These are phyloP conservation scores for Alauda arvensis DNA, from an alignment of 2,797 vertebrate genomes.

Conservation along the genomic window DNA sequence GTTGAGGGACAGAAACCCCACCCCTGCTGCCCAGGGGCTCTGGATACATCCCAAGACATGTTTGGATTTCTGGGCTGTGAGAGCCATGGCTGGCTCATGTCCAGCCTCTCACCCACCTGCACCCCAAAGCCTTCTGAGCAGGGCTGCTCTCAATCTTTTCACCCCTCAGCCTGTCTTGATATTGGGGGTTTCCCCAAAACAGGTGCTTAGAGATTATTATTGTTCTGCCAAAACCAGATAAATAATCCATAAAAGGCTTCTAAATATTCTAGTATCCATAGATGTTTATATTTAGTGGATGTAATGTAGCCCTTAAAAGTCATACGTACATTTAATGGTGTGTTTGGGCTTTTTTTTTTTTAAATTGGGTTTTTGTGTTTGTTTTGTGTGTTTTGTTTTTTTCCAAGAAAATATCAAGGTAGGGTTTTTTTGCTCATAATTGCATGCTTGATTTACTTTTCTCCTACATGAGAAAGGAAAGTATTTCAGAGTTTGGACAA, in stretches of 20 bases:
- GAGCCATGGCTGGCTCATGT: background rate
- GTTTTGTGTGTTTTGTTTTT: no score
- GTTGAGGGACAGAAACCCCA: rapidly evolving
- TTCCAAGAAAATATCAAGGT: background rate
- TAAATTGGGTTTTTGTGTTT: background rate
- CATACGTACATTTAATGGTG: background rate
- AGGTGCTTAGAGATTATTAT: background rate
- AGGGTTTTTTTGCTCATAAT: rapidly evolving
- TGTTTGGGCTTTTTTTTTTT: background rate
- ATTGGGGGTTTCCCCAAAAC: rapidly evolving
- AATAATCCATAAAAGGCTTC: background rate
- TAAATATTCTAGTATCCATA: background rate
- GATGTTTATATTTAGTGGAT: background rate
- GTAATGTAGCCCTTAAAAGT: background rate
- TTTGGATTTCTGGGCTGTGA: background rate
- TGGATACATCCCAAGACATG: background rate
- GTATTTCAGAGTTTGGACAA: background rate
- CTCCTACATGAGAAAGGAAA: background rate
- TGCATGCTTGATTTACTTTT: background rate
- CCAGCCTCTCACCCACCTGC: background rate
- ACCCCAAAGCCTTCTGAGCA: background rate
- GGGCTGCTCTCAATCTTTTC: background rate
- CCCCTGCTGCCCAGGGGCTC: background rate
- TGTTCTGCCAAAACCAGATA: background rate
- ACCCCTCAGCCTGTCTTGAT: background rate